Base-by-base conservation (phyloP, 2,113 vertebrate genomes). In the Eptesicus fuscus region DNA sequence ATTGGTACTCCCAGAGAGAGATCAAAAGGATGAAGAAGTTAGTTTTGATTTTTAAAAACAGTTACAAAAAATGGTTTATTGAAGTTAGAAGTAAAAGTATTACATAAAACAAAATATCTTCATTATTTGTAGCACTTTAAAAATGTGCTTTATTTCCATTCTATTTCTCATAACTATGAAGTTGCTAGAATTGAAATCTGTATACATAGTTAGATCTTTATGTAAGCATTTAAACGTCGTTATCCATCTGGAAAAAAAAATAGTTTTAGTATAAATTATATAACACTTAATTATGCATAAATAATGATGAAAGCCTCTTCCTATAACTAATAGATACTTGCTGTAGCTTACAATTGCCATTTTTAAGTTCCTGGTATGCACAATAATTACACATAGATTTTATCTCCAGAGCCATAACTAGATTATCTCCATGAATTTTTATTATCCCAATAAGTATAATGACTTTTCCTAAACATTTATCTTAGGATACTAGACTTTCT, bases 391-490 rank as follows among this genome's bases (percentile, higher is more conserved):
- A 91, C 9, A 93, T 28, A 96, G 56, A 83, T 94, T 85, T 92
- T 89, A 78, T 83, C 93, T 88, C 35, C 59, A 78, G 37, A 77
- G 20, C 67, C 23, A 74, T 78, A 90, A 42, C 18, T 93, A 88
- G 20, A 73, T 84, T 84, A 82, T 83, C 51, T 77, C 47, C 35
- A 74, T 83, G 59, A 91, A 30, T 84, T 94, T 90, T 80, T 74
- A 82, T 85, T 76, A 71, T 73, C 61, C 35, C 25, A 35, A 37
- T 90, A 59, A 82, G 18, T 83, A 32, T 67, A 51, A 20, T 92
- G 9, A 74, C 22, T 92, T 93, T 92, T 95, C 88, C 53, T 90
- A 53, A 95, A 59, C n/a, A 71, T 92, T 86, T 93, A 83, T 89
- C 40, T 61, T 96, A 76, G 42, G 23, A 44, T 71, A 91, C 30